Evolutionary conservation across 2,113 vertebrate species (phyloP).

Genomic region (Macquaria ambigua): DNA sequence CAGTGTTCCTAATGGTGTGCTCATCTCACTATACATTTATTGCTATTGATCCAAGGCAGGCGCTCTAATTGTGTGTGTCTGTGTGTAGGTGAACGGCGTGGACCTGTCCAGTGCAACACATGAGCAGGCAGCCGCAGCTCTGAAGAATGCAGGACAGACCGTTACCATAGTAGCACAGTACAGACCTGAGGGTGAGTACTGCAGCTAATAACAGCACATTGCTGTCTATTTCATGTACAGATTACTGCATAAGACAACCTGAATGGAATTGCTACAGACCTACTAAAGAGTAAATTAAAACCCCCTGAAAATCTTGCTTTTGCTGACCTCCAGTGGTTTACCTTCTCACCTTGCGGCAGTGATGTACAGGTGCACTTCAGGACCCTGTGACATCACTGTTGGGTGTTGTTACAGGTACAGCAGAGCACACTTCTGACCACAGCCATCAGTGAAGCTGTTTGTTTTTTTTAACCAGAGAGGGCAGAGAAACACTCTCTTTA

Average conservation of each 20-base stretch:
- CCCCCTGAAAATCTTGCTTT: neutral
- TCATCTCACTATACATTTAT: neutral
- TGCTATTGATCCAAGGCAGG: slow-evolving; percentile 21
- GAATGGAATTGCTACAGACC: neutral
- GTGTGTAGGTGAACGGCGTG: slow-evolving; percentile 92
- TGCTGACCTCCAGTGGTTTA: neutral
- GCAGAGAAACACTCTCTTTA: neutral
- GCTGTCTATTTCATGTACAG: neutral
- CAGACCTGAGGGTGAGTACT: slow-evolving; percentile 93
- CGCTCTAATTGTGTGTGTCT: slow-evolving; percentile 25
- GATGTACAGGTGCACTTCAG: neutral
- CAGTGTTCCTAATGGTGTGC: neutral
- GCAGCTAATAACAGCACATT: neutral
- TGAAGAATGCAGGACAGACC: slow-evolving; percentile 96
- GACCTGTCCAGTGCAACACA: slow-evolving; percentile 95
- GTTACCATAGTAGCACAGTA: slow-evolving; percentile 97
- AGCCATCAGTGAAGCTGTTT: neutral
- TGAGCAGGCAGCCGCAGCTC: slow-evolving; percentile 94
- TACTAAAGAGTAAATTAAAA: neutral
- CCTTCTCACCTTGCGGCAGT: neutral
- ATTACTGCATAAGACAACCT: neutral
- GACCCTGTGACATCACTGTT: neutral
- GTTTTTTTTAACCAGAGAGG: neutral
- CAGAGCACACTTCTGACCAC: too few species aligned
- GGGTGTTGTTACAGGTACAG: neutral